These are phyloP conservation scores for Shinisaurus crocodilurus DNA, from an alignment of 2,113 vertebrate genomes.

Conservation along the genomic window DNA sequence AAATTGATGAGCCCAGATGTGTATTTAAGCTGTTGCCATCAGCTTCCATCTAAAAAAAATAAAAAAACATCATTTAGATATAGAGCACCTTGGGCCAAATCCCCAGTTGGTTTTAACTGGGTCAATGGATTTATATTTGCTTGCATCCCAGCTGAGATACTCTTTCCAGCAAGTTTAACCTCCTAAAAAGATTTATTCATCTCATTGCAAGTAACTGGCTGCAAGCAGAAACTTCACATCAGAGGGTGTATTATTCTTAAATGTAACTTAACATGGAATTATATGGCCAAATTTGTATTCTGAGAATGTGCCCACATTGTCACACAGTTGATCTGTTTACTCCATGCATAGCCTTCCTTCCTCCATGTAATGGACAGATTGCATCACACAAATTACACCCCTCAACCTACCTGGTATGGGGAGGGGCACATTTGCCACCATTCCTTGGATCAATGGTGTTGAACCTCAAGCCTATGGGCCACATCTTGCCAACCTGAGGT, in stretches of 20 bases:
- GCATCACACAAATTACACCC: not conserved
- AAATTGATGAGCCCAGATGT: conserved; percentile 67
- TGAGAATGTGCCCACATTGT: not conserved
- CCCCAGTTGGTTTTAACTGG: conserved; percentile 24
- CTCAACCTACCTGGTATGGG: no score
- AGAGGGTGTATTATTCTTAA: not conserved
- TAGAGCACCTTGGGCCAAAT: conserved; percentile 28
- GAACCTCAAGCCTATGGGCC: no score
- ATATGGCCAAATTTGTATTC: not conserved
- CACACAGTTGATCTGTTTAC: no score
- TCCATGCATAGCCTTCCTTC: not conserved
- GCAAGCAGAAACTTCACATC: not conserved
- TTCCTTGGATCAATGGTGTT: not conserved
- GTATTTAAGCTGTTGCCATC: conserved; percentile 68
- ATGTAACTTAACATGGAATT: not conserved
- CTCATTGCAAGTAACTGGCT: not conserved
- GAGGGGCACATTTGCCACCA: not conserved
- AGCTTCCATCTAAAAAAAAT: conserved; percentile 45
- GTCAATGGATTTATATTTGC: conserved; percentile 1
- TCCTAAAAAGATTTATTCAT: not conserved
- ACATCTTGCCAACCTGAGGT: no score
- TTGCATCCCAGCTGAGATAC: not conserved
- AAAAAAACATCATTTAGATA: conserved; percentile 25
- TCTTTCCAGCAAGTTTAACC: not conserved
- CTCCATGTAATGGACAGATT: not conserved